Percentiles rank a stretch among this genome's conserved stretches.
Conservation (phyloP, 2,113 vertebrate genomes). For the Tursiops truncatus region DNA sequence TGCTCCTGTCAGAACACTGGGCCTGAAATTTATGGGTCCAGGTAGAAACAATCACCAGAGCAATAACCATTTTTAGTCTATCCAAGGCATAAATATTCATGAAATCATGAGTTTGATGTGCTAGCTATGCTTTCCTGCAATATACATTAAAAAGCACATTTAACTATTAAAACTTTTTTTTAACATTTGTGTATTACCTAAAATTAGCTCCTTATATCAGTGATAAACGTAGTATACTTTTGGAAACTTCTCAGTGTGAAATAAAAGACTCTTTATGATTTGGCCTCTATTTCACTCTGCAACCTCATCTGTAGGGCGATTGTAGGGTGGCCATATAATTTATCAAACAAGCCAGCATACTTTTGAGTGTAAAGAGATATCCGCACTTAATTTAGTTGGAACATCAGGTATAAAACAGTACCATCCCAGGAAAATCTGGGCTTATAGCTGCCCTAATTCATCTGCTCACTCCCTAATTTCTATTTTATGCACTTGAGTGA, state of each 20-base stretch:
- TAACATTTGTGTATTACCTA: not conserved
- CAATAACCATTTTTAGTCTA: not conserved
- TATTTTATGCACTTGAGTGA: not conserved
- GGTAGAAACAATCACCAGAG: not conserved
- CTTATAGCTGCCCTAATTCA: not conserved
- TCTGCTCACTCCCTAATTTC: not conserved
- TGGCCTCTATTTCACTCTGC: not conserved
- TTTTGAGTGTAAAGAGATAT: not conserved
- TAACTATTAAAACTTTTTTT: not conserved
- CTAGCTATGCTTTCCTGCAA: not conserved
- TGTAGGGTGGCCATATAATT: not conserved
- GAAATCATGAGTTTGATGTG: not conserved
- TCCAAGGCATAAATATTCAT: not conserved
- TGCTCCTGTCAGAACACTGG: not conserved
- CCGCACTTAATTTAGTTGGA: not conserved
- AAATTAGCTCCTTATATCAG: not conserved
- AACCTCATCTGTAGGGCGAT: not conserved
- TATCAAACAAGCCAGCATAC: not conserved
- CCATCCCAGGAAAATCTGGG: not conserved
- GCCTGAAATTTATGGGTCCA: not conserved
- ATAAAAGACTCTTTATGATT: not conserved
- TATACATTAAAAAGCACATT: not conserved
- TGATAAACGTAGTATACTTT: not conserved
- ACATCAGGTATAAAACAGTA: not conserved
- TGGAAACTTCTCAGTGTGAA: constrained; percentile 2